phyloP scores from a whole-genome alignment of 2,797 vertebrate species.

The Myotis findleyi region DNA sequence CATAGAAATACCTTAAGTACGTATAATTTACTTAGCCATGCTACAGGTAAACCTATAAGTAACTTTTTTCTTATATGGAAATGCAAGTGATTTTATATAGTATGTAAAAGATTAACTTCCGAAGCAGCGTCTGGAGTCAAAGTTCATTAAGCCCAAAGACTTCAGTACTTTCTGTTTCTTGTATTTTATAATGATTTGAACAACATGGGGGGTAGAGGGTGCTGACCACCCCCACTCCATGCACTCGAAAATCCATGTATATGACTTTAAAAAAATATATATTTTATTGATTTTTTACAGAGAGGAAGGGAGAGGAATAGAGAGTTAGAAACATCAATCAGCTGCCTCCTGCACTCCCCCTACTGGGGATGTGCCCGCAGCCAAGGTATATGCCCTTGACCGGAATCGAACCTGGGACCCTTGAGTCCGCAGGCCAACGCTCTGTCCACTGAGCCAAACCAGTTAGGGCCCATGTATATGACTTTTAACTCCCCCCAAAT shows the following conservation, averaged over 20 bases:
- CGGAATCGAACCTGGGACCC: too few species aligned
- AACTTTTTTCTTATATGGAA: slow-evolving; percentile 38
- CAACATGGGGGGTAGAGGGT: not conserved
- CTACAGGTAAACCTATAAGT: not conserved
- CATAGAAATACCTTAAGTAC: not conserved
- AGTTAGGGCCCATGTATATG: not conserved
- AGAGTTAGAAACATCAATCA: too few species aligned
- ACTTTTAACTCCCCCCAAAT: not conserved
- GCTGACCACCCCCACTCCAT: too few species aligned
- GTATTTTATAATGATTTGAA: slow-evolving; percentile 31
- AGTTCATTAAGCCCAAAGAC: not conserved
- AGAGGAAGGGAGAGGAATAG: too few species aligned
- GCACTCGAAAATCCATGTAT: not conserved
- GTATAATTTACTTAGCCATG: slow-evolving; percentile 25
- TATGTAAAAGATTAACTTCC: slow-evolving; percentile 38
- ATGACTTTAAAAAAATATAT: not conserved
- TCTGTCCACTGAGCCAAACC: too few species aligned
- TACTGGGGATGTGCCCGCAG: too few species aligned
- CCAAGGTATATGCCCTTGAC: too few species aligned
- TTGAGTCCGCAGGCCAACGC: too few species aligned
- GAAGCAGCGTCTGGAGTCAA: slow-evolving; percentile 31
- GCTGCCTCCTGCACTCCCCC: too few species aligned
- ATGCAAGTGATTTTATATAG: slow-evolving; percentile 28
- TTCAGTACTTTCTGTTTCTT: slow-evolving; percentile 27
- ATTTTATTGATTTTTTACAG: too few species aligned